Conservation (phyloP, 2,797 vertebrate species). For the Sebastes minor region DNA sequence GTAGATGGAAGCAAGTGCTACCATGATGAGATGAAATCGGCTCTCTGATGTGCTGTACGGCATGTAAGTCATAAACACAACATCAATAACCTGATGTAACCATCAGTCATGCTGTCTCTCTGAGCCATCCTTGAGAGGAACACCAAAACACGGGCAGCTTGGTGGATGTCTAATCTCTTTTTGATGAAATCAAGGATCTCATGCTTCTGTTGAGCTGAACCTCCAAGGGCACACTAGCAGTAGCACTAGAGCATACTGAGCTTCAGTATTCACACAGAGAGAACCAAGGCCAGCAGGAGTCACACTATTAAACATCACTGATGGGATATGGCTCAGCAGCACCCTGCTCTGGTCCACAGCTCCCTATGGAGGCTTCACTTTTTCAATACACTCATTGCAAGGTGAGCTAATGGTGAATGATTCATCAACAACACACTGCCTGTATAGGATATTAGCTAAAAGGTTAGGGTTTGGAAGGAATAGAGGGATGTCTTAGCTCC, state of each 20-base stretch:
- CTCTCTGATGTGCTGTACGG: constrained; percentile 20
- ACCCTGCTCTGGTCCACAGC: constrained; percentile 6
- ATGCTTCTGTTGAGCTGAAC: background rate
- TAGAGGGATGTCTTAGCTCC: background rate
- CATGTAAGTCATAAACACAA: constrained; percentile 30
- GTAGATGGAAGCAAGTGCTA: background rate
- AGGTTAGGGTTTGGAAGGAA: background rate
- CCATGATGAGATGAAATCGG: constrained; percentile 7
- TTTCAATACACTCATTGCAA: constrained; percentile 15
- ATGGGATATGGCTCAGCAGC: constrained; percentile 44
- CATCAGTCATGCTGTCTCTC: constrained; percentile 20
- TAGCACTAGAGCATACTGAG: background rate
- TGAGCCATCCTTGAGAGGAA: background rate
- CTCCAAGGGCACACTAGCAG: constrained; percentile 21
- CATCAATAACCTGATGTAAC: constrained; percentile 25
- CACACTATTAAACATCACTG: constrained; percentile 37
- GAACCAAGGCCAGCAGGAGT: constrained; percentile 26
- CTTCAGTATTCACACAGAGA: background rate
- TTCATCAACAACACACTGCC: constrained; percentile 25
- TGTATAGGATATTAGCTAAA: constrained; percentile 1
- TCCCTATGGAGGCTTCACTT: constrained; percentile 23
- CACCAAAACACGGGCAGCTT: background rate
- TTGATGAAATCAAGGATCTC: constrained; percentile 32
- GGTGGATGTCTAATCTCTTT: constrained; percentile 29
- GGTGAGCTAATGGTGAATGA: constrained; percentile 42